phyloP scores from a whole-genome alignment of 2,113 vertebrate genomes.

The Aphyosemion australe region DNA sequence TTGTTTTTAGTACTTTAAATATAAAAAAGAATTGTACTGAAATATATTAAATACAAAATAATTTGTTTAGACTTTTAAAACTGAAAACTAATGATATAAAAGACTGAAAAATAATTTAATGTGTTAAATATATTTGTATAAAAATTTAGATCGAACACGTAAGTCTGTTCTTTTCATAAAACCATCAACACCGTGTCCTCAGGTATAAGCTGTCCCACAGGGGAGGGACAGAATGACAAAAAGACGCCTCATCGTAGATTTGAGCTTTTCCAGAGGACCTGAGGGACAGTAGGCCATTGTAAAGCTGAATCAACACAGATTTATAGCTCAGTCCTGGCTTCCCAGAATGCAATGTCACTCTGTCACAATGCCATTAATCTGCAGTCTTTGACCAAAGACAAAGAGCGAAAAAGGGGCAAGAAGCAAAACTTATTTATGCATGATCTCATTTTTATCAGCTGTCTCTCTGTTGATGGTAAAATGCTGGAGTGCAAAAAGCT shows the following conservation, averaged over 20 bases:
- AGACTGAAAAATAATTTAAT: too few relatives aligned
- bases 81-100: too few relatives aligned
- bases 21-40: neutral
- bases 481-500: conserved; percentile 29
- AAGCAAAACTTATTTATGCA: conserved; percentile 42
- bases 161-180: too few relatives aligned
- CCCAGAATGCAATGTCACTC: conserved; percentile 77
- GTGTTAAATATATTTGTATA: too few relatives aligned
- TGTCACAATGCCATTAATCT: conserved; percentile 71
- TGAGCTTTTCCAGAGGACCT: too few relatives aligned
- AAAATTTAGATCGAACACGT: too few relatives aligned
- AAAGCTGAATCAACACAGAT: conserved; percentile 68
- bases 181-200: too few relatives aligned
- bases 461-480: conserved; percentile 42
- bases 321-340: conserved; percentile 68
- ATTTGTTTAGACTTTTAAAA: too few relatives aligned
- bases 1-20: neutral
- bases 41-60: neutral
- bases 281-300: conserved; percentile 75
- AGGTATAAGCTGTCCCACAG: too few relatives aligned
- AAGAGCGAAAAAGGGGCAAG: conserved; percentile 33
- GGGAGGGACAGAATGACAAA: too few relatives aligned
- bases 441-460: conserved; percentile 56
- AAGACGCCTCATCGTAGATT: too few relatives aligned
- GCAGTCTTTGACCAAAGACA: conserved; percentile 51